Base-by-base conservation (phyloP, 2,113 vertebrate genomes). In the Hippocampus barbouri region DNA sequence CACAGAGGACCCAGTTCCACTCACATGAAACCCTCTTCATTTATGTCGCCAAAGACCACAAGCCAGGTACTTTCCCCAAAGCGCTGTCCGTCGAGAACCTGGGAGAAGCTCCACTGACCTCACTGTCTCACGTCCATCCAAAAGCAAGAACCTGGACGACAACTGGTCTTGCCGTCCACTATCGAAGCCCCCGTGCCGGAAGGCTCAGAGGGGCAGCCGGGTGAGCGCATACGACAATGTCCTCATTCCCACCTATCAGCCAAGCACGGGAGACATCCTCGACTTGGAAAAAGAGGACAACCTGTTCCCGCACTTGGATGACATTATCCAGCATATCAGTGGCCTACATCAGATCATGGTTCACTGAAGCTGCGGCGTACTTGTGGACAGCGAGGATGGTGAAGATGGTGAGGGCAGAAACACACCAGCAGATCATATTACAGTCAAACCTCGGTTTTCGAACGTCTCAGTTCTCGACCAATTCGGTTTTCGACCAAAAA, bases 51-150 rank as follows among this genome's bases (percentile, higher is more conserved):
- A 97, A 97, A 89, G 96, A 99, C 84, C 96, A 99, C 82, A 99
- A 98, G 77, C 97, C 97, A 0, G 97, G 96, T 18, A 99, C 97
- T 4, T 98, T 99, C 83, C 97, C 97, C 45, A 98, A 98, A 89
- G 96, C 97, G 0, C 92, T 99, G 21, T 99, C 97, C 20, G 97
- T 98, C 1, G 97, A 99, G 88, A 98, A 96, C 80, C 93, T 99
- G 57, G 57, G 14, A 30, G 12, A 30, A 30, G 15, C 65, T 94
- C 93, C 61, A 89, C 94, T 43, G 91, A 21, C 90, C 0, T 72
- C 87, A 0, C 74, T 61, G 54, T 21, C 76, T 53, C 59, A 40
- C 54, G 40, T 8, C 43, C 43, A 1, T 69, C 49, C 9, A 30
- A 61, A 7, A 75, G 72, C 30, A 88, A 77, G 8, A 74, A 77